Percentiles rank a stretch among this genome's conserved stretches.
Conservation (phyloP, 2,113 vertebrate species). For the Trinectes maculatus region DNA sequence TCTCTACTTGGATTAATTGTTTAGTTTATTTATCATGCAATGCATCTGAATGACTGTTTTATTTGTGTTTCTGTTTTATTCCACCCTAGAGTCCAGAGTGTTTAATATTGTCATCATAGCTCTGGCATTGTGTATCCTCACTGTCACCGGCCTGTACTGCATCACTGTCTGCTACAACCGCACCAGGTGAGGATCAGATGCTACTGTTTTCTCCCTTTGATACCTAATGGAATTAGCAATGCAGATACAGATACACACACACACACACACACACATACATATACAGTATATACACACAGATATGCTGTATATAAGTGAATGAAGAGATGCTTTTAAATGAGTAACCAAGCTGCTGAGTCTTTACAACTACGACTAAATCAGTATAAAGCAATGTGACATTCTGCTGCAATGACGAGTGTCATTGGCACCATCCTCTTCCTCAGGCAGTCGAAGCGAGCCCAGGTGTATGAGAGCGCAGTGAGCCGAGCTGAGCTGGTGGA, state of each 20-base stretch:
- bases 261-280: too few species aligned
- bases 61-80: not conserved
- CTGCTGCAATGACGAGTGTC: not conserved
- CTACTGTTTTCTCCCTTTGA: not conserved
- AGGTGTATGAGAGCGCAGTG: conserved; percentile 72
- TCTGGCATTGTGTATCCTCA: conserved; percentile 71
- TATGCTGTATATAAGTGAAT: too few species aligned
- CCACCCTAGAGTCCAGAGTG: conserved; percentile 70
- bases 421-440: conserved; percentile 6
- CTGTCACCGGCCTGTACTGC: conserved; percentile 67
- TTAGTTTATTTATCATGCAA: not conserved
- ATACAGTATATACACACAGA: too few species aligned
- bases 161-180: conserved; percentile 70
- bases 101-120: conserved; percentile 70
- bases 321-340: not conserved
- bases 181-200: conserved; percentile 64
- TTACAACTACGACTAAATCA: not conserved
- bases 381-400: not conserved
- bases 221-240: not conserved
- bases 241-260: too few species aligned
- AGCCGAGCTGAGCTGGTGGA: conserved; percentile 22
- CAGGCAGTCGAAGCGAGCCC: conserved; percentile 72
- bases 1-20: not conserved
- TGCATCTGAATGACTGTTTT: not conserved
- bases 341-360: not conserved